Evolutionary conservation across 2,113 vertebrate species (phyloP).

Genomic region (Lamprotornis superbus): DNA sequence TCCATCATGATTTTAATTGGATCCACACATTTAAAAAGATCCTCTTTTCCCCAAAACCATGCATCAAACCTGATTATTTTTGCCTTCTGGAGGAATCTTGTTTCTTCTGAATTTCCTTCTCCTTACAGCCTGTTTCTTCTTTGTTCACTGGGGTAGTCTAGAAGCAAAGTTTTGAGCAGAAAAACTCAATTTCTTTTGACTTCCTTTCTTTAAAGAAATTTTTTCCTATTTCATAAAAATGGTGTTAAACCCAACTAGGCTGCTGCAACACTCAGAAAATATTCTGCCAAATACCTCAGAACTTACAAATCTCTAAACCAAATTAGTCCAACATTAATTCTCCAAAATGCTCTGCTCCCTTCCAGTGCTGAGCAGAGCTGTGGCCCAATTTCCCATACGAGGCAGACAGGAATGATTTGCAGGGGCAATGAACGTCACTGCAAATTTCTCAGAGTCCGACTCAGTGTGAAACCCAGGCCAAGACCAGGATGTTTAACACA

Average conservation of each 20-base stretch:
- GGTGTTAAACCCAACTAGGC: not conserved
- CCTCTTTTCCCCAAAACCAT: not conserved
- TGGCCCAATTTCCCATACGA: not conserved
- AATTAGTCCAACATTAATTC: not conserved
- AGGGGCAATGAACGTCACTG: constrained; percentile 9
- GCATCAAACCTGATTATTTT: not conserved
- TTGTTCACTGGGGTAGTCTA: not conserved
- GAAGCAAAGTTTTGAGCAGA: not conserved
- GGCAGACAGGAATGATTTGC: not conserved
- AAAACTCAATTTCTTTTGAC: not conserved
- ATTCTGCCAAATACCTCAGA: not conserved
- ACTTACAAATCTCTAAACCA: not conserved
- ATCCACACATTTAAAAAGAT: not conserved
- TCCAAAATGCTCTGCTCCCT: not conserved
- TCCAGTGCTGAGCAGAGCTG: not conserved
- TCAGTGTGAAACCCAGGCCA: not conserved
- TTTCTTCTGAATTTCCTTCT: not conserved
- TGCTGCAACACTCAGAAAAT: not conserved
- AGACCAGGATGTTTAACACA: not conserved
- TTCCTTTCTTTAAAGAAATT: not conserved
- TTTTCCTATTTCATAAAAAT: not conserved
- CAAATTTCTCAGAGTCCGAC: not conserved
- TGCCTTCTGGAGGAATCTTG: not conserved
- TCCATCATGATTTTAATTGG: not conserved
- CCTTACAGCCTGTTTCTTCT: not conserved